Base-by-base conservation (phyloP, 2,888 invertebrate species). In the Microctonus brassicae region DNA sequence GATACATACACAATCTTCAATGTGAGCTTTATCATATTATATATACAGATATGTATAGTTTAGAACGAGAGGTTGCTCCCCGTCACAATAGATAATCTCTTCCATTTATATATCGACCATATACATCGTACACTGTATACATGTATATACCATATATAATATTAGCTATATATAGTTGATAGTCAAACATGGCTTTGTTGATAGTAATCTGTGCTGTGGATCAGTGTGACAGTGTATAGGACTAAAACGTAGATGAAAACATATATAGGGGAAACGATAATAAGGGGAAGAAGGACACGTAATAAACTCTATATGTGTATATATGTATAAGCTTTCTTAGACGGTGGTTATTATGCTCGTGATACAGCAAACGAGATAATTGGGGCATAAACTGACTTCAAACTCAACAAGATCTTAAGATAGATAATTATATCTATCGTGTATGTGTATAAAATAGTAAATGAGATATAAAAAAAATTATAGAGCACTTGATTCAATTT, bases 341-440 rank as follows among this genome's bases (percentile, higher is more conserved):
- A 58, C 20, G 42, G 72, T 62, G 55, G 69, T 70, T 72, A 75
- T 73, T 55, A 24, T 55, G 6, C 26, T 55, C 9, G 79, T 81
- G 79, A 81, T 82, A 75, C 78, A 78, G 80, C 78, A 82, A 84
- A 84, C 79, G 79, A 78, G 79, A 78, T 85, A 85, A 85, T 85
- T 83, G 83, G 81, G 80, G 81, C 83, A 80, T 83, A 81, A 84
- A 84, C 80, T 82, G 77, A 78, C 78, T 80, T 81, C 79, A 80
- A 82, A 84, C 79, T 80, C 77, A 75, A 72, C 71, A 78, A 76
- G 76, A 78, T 73, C 75, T 72, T 76, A 74, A 76, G 39, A 24
- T 36, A 13, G n/a, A 39, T 24, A 33, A 29, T 17, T 36, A 20
- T 47, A n/a, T 60, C 33, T 60, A 13, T 33, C n/a, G 17, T 60